Conservation (phyloP, 2,113 vertebrate genomes). For the Carassius carassius region DNA sequence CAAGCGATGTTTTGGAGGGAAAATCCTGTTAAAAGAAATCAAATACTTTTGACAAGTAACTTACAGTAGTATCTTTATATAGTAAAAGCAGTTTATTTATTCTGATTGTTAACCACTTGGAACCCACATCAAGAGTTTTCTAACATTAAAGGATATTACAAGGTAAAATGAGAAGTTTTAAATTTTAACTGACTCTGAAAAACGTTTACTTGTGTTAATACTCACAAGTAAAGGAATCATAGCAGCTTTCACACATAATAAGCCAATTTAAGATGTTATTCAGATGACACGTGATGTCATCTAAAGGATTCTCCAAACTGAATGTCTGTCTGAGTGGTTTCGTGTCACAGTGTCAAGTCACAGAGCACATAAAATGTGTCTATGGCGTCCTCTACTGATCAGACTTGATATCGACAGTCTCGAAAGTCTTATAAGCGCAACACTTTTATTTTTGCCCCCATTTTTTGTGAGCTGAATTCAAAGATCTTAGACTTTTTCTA, state of each 20-base stretch:
- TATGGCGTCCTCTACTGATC: conserved; percentile 32
- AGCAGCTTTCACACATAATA: neutral
- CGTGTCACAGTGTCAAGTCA: neutral
- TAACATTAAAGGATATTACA: neutral
- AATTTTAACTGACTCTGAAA: neutral
- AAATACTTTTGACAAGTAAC: no score
- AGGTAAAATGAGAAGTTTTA: neutral
- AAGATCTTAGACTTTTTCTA: no score
- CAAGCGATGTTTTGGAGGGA: no score
- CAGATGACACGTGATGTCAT: neutral
- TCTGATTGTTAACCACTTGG: neutral
- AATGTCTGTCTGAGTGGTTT: neutral
- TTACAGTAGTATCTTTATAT: no score
- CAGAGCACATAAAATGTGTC: neutral
- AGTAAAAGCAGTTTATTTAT: neutral
- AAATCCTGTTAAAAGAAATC: no score
- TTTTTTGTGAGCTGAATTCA: no score
- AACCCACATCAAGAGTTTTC: neutral
- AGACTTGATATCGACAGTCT: neutral
- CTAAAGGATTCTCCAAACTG: neutral
- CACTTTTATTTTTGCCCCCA: no score
- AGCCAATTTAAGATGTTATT: neutral
- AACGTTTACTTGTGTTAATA: neutral
- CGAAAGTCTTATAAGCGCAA: no score
- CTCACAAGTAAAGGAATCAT: neutral